Percentiles rank a stretch among this genome's conserved stretches.
Conservation (phyloP, 2,888 invertebrate species). For the Macrophya alboannulata region DNA sequence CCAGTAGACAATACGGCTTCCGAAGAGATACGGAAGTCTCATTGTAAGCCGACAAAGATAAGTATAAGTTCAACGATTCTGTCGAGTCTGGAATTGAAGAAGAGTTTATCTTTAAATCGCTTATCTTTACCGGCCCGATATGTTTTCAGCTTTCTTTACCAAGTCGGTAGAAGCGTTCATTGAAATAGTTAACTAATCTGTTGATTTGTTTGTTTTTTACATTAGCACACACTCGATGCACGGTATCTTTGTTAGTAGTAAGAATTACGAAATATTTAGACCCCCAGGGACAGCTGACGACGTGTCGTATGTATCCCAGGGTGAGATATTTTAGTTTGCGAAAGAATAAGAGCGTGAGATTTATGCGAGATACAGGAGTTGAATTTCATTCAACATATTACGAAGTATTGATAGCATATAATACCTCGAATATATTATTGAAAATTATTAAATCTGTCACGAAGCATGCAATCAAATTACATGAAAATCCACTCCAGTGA, state of each 20-base stretch:
- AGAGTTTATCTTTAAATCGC: not conserved
- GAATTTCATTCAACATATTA: not conserved
- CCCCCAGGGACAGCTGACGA: not conserved
- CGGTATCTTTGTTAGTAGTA: not conserved
- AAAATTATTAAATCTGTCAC: not conserved
- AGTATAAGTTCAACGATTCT: not conserved
- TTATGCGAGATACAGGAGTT: not conserved
- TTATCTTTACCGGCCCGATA: not conserved
- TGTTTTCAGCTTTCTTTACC: not conserved
- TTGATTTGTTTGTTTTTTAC: not conserved
- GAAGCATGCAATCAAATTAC: not conserved
- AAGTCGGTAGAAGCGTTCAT: not conserved
- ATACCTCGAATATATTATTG: not conserved
- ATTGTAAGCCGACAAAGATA: slow-evolving; percentile 13
- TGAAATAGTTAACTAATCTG: not conserved
- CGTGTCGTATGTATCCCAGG: not conserved
- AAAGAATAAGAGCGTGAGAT: slow-evolving; percentile 2
- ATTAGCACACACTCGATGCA: not conserved
- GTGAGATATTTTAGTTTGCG: slow-evolving; percentile 12
- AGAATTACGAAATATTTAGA: not conserved
- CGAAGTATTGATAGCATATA: not conserved
- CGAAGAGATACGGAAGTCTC: slow-evolving; percentile 21
- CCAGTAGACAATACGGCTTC: not conserved
- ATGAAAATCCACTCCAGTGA: not conserved
- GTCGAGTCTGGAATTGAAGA: not conserved